phyloP scores from a whole-genome alignment of 2,113 vertebrate species.

The Hystrix brachyura region DNA sequence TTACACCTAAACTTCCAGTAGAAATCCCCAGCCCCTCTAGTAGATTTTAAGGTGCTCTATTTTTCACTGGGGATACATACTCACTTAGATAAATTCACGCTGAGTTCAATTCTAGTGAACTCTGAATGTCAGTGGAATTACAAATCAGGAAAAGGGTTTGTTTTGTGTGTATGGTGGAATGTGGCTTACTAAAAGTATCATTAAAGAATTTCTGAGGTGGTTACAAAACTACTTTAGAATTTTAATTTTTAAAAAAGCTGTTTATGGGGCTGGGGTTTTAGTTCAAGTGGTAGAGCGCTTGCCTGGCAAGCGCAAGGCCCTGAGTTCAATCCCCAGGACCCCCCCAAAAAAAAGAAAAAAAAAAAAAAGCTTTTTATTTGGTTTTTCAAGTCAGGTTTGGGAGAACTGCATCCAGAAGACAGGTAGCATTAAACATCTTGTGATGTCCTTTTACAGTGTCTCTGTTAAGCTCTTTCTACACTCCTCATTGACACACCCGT shows the following conservation, averaged over 20 bases:
- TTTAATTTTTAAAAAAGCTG: background rate
- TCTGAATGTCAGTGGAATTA: background rate
- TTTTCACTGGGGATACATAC: background rate
- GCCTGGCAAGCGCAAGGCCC: no score
- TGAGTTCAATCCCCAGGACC: no score
- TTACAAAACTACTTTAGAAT: background rate
- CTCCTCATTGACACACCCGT: background rate
- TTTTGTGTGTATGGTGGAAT: background rate
- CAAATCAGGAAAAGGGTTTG: background rate
- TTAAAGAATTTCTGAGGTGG: constrained; percentile 13
- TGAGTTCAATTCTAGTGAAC: background rate
- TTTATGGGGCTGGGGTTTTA: no score
- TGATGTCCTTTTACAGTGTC: background rate
- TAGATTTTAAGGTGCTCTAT: background rate
- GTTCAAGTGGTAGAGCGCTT: no score
- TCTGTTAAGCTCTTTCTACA: background rate
- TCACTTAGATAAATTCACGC: background rate
- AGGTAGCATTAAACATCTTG: background rate
- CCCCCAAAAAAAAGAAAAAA: background rate
- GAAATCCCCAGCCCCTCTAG: background rate
- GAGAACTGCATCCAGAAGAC: background rate
- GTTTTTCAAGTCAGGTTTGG: background rate
- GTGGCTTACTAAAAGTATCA: background rate
- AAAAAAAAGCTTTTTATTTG: background rate
- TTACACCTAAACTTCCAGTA: background rate